phyloP scores from a whole-genome alignment of 1,140 invertebrate species.

The Harlomillsia oculata region DNA sequence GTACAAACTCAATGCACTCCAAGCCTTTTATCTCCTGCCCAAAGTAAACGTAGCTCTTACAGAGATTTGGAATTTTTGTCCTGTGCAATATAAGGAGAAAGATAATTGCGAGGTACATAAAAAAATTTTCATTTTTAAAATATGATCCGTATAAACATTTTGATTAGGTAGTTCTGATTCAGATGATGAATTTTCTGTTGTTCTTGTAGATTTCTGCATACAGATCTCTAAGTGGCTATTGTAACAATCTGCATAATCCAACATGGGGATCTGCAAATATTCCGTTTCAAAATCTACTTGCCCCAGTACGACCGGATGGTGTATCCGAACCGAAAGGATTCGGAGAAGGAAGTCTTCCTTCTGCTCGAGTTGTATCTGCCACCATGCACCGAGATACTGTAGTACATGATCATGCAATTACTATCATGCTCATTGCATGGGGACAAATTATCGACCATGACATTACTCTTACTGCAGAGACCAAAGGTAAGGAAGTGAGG shows the following conservation, averaged over 20 bases:
- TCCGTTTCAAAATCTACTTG: slow-evolving; percentile 30
- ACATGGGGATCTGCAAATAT: slow-evolving; percentile 86
- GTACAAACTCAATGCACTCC: slow-evolving; percentile 16
- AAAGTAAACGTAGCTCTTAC: slow-evolving; percentile 21
- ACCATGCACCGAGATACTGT: slow-evolving; percentile 44
- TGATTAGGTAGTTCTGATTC: background rate
- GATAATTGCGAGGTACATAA: slow-evolving; percentile 24
- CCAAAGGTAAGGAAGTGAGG: slow-evolving; percentile 44
- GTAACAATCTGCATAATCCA: slow-evolving; percentile 87
- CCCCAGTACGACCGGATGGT: slow-evolving; percentile 20
- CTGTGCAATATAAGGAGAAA: slow-evolving; percentile 14
- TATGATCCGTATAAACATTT: background rate
- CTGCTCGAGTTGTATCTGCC: slow-evolving; percentile 43
- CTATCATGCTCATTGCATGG: slow-evolving; percentile 46
- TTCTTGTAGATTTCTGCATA: slow-evolving; percentile 47
- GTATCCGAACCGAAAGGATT: slow-evolving; percentile 8
- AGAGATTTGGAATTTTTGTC: slow-evolving; percentile 29
- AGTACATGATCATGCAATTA: slow-evolving; percentile 44
- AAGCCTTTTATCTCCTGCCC: slow-evolving; percentile 20
- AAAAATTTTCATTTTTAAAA: background rate
- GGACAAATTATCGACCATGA: slow-evolving; percentile 51
- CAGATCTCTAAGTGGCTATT: slow-evolving; percentile 80
- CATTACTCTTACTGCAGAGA: slow-evolving; percentile 47
- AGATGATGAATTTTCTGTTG: background rate
- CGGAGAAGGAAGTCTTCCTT: slow-evolving; percentile 40